Percentiles rank a stretch among this genome's conserved stretches.
These are phyloP conservation scores for Atta texana DNA, from an alignment of 1,140 invertebrate genomes.

Conservation along the genomic window DNA sequence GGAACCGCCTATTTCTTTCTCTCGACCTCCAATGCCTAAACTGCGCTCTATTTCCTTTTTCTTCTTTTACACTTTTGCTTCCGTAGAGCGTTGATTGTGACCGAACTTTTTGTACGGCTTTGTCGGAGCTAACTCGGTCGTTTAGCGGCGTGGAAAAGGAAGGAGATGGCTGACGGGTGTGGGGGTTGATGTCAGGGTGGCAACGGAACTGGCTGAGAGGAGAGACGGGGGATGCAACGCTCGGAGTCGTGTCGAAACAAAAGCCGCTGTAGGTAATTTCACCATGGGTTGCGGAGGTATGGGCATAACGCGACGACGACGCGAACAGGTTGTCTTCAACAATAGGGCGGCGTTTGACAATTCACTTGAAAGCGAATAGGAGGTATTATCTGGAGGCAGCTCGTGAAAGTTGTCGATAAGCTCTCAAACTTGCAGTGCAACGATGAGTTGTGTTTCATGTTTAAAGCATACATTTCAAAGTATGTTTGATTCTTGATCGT, in stretches of 20 bases:
- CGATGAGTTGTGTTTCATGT: not conserved
- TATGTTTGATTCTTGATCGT: not conserved
- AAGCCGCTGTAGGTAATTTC: conserved; percentile 64
- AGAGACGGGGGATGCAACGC: conserved; percentile 2
- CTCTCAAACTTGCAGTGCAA: conserved; percentile 22
- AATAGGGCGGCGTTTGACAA: conserved; percentile 41
- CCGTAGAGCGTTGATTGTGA: conserved; percentile 74
- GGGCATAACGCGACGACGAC: not conserved
- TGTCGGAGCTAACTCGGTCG: conserved; percentile 68
- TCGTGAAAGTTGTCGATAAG: conserved; percentile 30
- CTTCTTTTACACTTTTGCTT: not conserved
- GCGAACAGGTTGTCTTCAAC: conserved; percentile 45
- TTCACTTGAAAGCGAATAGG: conserved; percentile 21
- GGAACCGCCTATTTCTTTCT: conserved; percentile 35
- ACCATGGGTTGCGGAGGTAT: not conserved
- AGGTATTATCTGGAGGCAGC: conserved; percentile 15
- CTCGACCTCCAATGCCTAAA: conserved; percentile 25
- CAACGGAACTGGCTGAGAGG: not conserved
- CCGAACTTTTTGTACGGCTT: conserved; percentile 70
- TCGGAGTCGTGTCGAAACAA: conserved; percentile 39
- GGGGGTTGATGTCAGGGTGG: not conserved
- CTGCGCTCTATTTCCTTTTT: conserved; percentile 19
- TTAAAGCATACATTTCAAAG: not conserved
- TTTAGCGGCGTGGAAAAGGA: conserved; percentile 72
- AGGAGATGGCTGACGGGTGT: not conserved